Evolutionary conservation across 2,797 vertebrate genomes (phyloP).

Genomic region (Limnodromus scolopaceus): DNA sequence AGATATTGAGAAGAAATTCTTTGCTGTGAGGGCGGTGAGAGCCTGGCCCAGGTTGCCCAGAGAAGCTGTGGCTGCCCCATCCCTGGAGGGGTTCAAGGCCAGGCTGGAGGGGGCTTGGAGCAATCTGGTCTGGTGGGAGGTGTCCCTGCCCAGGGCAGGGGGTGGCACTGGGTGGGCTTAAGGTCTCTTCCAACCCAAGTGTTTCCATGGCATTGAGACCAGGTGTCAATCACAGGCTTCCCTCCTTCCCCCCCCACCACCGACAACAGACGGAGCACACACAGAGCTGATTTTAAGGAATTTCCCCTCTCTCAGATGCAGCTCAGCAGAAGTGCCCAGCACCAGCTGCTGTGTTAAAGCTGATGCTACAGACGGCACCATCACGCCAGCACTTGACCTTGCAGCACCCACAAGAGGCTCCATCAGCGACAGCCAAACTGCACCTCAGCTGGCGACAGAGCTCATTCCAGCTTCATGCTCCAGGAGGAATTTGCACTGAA

Average conservation of each 20-base stretch:
- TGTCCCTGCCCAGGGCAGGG: background rate
- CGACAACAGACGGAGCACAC: background rate
- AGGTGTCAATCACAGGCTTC: accelerated
- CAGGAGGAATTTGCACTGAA: background rate
- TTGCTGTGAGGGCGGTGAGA: too few relatives aligned
- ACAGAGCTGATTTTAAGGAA: background rate
- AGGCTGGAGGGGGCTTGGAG: background rate
- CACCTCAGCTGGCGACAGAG: background rate
- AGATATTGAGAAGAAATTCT: too few relatives aligned
- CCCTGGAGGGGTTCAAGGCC: background rate
- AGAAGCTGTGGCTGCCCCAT: too few relatives aligned
- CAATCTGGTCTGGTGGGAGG: background rate
- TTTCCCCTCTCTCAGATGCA: background rate
- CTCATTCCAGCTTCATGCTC: background rate
- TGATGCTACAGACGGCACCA: background rate
- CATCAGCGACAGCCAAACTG: background rate
- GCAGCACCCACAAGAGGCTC: accelerated
- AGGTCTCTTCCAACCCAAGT: background rate
- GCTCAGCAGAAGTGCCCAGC: background rate
- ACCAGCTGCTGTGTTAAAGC: background rate
- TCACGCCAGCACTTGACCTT: background rate
- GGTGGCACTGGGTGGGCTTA: background rate
- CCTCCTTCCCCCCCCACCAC: accelerated
- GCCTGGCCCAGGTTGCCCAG: too few relatives aligned
- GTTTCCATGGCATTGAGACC: background rate